phyloP scores from a whole-genome alignment of 2,113 vertebrate species.

The Danionella cerebrum region DNA sequence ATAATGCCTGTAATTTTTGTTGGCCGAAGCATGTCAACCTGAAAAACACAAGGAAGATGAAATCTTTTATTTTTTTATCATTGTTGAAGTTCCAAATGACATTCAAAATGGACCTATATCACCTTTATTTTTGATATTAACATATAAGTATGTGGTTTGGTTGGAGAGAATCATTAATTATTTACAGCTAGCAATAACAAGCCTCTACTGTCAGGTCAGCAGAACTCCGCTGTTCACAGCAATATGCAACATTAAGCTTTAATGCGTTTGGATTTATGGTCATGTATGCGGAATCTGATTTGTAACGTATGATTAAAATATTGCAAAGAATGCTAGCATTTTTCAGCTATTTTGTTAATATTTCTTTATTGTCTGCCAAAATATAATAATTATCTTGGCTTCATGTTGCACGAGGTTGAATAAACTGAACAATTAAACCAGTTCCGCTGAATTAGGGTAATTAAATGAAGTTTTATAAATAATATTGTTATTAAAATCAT shows the following conservation, averaged over 20 bases:
- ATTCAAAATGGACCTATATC: constrained; percentile 34
- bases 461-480: no score
- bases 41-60: constrained; percentile 14
- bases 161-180: constrained; percentile 55
- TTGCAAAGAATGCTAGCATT: no score
- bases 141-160: constrained; percentile 46
- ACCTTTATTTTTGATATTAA: constrained; percentile 34
- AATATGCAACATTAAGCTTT: constrained; percentile 59
- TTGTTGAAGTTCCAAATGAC: neutral
- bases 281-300: no score
- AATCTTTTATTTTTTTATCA: neutral
- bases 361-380: no score
- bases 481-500: no score
- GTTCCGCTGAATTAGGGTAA: no score
- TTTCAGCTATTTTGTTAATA: no score
- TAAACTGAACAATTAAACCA: no score
- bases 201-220: constrained; percentile 51
- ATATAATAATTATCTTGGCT: no score
- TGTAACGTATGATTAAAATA: no score
- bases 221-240: constrained; percentile 50
- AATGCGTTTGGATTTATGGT: constrained; percentile 54
- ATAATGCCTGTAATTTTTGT: constrained; percentile 96
- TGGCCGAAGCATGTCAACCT: constrained; percentile 87
- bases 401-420: no score
- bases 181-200: constrained; percentile 54